Percentiles rank a stretch among this genome's conserved stretches.
Conservation (phyloP, 2,797 vertebrate species). For the Euthynnus affinis region DNA sequence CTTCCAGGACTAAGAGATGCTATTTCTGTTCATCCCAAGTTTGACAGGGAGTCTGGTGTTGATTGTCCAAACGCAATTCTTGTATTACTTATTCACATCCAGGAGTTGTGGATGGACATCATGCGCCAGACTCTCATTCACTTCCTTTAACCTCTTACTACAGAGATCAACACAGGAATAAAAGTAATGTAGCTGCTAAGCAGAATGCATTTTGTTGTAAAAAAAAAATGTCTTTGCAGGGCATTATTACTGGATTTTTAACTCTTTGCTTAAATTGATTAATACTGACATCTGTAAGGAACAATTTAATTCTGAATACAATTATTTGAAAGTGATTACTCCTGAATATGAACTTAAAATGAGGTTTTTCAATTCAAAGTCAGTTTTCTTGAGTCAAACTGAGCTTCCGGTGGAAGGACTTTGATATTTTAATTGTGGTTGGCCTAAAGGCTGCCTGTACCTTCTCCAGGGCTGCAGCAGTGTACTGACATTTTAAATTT, state of each 20-base stretch:
- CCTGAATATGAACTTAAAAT: neutral
- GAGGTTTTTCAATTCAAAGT: neutral
- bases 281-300: neutral
- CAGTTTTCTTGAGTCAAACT: neutral
- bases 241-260: no score
- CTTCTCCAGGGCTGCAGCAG: neutral
- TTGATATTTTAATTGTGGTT: neutral
- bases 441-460: neutral
- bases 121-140: conserved; percentile 80
- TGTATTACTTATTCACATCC: conserved; percentile 81
- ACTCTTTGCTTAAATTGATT: neutral
- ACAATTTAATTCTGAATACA: neutral
- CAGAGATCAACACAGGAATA: neutral
- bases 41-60: conserved; percentile 83
- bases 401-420: neutral
- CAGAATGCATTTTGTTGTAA: neutral
- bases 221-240: neutral
- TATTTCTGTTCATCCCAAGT: conserved; percentile 11
- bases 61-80: conserved; percentile 98
- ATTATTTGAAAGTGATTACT: neutral
- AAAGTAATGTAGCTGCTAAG: neutral
- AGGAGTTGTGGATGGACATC: conserved; percentile 96
- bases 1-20: conserved; percentile 1
- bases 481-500: neutral
- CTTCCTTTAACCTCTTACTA: conserved; percentile 16